Conservation (phyloP, 2,888 invertebrate species). For the Mycalesis mineus region DNA sequence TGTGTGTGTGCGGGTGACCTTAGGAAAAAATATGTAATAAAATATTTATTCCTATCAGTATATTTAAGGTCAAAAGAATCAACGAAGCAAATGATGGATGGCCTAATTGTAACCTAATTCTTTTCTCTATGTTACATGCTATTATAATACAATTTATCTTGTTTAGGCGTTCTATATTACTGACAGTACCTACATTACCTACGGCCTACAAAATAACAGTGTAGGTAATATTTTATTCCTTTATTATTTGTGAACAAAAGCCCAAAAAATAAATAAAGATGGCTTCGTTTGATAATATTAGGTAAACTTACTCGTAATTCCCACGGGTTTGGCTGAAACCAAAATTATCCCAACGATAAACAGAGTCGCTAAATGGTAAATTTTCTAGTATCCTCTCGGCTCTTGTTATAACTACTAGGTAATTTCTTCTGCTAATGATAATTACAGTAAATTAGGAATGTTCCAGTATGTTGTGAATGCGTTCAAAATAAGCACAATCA, state of each 20-base stretch:
- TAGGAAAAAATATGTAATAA: too few species aligned
- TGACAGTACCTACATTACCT: neutral
- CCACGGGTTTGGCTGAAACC: neutral
- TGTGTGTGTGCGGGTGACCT: too few species aligned
- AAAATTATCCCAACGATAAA: neutral
- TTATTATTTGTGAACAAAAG: neutral
- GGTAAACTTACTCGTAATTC: neutral
- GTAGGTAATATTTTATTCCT: neutral
- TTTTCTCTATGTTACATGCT: neutral
- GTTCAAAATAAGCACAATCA: too few species aligned
- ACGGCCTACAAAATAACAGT: too few species aligned
- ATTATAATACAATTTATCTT: neutral
- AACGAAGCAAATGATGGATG: neutral
- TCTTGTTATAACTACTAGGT: too few species aligned
- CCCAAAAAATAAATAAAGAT: neutral
- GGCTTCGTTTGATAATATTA: neutral
- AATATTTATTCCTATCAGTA: too few species aligned
- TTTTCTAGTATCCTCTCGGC: too few species aligned
- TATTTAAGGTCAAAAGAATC: neutral
- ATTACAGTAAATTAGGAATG: too few species aligned
- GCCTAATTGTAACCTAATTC: neutral
- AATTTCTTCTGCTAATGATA: too few species aligned
- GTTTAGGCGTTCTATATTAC: neutral
- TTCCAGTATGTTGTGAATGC: too few species aligned
- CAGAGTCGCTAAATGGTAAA: too few species aligned